A percentile compares a stretch with the other conserved stretches of the same genome.
Evolutionary conservation across 2,888 invertebrate genomes (phyloP).

Genomic region (Synergus laeviventris): DNA sequence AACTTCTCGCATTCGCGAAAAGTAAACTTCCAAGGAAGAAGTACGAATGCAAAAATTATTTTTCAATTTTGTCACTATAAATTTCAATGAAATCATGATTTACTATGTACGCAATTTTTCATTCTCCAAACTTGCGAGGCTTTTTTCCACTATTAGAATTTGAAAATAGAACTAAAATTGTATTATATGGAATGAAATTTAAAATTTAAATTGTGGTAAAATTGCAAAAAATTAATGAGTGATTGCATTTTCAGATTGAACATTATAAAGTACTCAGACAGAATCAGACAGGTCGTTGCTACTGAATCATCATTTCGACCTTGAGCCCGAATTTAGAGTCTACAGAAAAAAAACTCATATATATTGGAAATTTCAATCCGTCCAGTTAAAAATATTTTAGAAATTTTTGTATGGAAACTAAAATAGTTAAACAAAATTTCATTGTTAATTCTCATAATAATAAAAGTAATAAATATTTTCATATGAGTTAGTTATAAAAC

Average conservation of each 20-base stretch:
- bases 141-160: not conserved
- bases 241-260: not conserved
- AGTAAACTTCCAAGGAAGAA: too few species aligned
- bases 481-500: too few species aligned
- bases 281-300: slow-evolving; percentile 22
- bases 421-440: too few species aligned
- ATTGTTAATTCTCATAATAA: too few species aligned
- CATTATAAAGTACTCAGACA: slow-evolving; percentile 14
- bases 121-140: too few species aligned
- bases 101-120: too few species aligned
- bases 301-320: slow-evolving; percentile 36
- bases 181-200: not conserved
- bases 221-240: not conserved
- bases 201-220: not conserved
- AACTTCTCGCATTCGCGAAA: too few species aligned
- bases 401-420: not conserved
- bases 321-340: slow-evolving; percentile 13
- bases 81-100: too few species aligned
- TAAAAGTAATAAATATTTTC: too few species aligned
- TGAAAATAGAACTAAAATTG: not conserved
- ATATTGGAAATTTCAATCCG: not conserved
- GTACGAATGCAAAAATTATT: too few species aligned
- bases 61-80: too few species aligned
- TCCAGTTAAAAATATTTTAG: not conserved
- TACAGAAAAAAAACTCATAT: not conserved